Conservation (phyloP, 2,888 invertebrate genomes). For the Ochropleura plecta region DNA sequence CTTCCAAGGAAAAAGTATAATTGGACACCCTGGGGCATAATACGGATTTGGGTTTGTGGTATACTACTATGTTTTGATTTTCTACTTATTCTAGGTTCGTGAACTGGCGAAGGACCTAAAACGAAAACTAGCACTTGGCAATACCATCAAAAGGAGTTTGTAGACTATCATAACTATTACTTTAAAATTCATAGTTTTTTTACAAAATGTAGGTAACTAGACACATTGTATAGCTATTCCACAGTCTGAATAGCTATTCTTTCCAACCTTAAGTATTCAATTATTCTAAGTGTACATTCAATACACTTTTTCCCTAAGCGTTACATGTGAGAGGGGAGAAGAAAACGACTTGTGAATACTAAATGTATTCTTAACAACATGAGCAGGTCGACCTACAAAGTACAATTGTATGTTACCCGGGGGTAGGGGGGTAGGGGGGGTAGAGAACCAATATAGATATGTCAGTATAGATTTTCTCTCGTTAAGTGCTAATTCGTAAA, state of each 20-base stretch:
- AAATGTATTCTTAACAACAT: constrained; percentile 11
- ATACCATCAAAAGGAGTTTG: neutral
- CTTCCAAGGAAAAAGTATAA: neutral
- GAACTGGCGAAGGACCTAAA: neutral
- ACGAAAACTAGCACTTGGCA: neutral
- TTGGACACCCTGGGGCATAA: neutral
- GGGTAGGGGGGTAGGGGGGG: no score
- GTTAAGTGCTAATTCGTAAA: neutral
- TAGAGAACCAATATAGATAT: neutral
- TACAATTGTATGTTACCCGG: neutral
- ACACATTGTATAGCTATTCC: neutral
- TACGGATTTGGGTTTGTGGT: neutral
- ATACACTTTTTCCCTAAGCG: neutral
- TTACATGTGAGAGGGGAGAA: neutral
- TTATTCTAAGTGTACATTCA: neutral
- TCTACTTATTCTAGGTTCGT: neutral
- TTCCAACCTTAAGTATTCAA: constrained; percentile 7
- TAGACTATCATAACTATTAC: neutral
- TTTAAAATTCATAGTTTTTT: neutral
- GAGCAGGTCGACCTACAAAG: constrained; percentile 4
- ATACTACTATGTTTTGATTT: neutral
- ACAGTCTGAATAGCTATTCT: neutral
- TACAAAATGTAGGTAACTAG: neutral
- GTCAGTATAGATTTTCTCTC: no score
- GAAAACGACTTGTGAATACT: constrained; percentile 22